These are phyloP conservation scores for Pongo pygmaeus DNA, from an alignment of 2,113 vertebrate species.

Conservation along the genomic window DNA sequence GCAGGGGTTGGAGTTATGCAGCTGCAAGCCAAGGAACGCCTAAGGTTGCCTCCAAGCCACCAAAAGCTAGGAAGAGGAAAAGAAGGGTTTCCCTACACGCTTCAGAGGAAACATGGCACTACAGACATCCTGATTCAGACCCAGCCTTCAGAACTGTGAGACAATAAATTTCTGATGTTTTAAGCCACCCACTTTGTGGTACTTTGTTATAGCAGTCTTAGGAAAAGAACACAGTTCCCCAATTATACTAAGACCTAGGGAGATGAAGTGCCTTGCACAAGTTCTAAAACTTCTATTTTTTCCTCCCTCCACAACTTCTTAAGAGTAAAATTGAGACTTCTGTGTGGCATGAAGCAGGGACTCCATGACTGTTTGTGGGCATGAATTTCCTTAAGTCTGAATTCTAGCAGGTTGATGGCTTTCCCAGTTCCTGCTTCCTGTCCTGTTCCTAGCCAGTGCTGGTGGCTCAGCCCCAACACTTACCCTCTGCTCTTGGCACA, in stretches of 20 bases:
- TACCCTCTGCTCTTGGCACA: not conserved
- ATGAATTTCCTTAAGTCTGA: not conserved
- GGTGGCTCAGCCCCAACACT: not conserved
- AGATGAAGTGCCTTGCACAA: not conserved
- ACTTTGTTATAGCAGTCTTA: not conserved
- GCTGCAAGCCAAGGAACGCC: not conserved
- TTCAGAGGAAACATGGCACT: not conserved
- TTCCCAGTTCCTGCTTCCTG: not conserved
- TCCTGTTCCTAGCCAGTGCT: no score
- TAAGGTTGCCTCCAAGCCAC: not conserved
- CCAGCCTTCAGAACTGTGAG: not conserved
- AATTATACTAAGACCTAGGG: not conserved
- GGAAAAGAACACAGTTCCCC: not conserved
- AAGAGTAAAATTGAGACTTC: not conserved
- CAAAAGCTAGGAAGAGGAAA: not conserved
- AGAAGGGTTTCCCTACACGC: rapidly evolving
- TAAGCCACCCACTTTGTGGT: not conserved
- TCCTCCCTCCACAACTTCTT: not conserved
- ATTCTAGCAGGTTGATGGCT: not conserved
- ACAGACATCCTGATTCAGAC: not conserved
- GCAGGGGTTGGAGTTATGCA: not conserved
- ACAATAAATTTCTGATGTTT: not conserved
- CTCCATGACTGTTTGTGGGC: not conserved
- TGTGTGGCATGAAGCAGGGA: not conserved
- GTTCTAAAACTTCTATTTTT: not conserved